Evolutionary conservation across 1,140 invertebrate species (phyloP).

Genomic region (Sinella curviseta): DNA sequence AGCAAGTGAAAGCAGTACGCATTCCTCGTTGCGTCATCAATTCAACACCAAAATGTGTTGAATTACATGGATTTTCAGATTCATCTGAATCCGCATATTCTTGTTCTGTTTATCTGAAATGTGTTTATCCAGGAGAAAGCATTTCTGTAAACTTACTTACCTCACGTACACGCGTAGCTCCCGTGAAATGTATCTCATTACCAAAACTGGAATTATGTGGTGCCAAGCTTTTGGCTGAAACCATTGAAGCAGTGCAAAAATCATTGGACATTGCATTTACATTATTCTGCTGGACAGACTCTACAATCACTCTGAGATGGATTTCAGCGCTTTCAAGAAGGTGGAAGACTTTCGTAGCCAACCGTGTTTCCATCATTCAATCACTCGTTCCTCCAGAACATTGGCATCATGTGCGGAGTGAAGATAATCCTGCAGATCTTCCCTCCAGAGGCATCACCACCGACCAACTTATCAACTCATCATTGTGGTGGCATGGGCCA

Average conservation of each 20-base stretch:
- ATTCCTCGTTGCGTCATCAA: neutral
- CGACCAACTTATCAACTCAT: conserved; percentile 43
- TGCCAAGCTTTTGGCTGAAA: neutral
- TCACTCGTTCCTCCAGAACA: conserved; percentile 37
- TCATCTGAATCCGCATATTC: conserved; percentile 51
- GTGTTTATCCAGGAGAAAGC: neutral
- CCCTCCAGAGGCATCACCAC: conserved; percentile 53
- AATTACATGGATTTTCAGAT: conserved; percentile 52
- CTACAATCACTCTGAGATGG: conserved; percentile 52
- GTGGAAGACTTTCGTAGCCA: conserved; percentile 54
- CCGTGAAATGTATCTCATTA: conserved; percentile 9
- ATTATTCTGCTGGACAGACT: conserved; percentile 51
- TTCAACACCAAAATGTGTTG: neutral
- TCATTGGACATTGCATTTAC: neutral
- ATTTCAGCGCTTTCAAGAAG: conserved; percentile 44
- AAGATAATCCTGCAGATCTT: conserved; percentile 56
- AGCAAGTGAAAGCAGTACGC: neutral
- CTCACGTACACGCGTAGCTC: conserved; percentile 14
- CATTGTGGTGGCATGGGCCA: conserved; percentile 55
- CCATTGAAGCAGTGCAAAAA: neutral
- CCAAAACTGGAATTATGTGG: conserved; percentile 30
- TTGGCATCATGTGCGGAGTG: conserved; percentile 56
- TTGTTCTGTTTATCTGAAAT: conserved; percentile 44
- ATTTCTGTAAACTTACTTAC: neutral
- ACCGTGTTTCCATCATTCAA: conserved; percentile 55